These are phyloP conservation scores for Poecilobothrus nobilitatus DNA, from an alignment of 2,888 invertebrate genomes.

Conservation along the genomic window DNA sequence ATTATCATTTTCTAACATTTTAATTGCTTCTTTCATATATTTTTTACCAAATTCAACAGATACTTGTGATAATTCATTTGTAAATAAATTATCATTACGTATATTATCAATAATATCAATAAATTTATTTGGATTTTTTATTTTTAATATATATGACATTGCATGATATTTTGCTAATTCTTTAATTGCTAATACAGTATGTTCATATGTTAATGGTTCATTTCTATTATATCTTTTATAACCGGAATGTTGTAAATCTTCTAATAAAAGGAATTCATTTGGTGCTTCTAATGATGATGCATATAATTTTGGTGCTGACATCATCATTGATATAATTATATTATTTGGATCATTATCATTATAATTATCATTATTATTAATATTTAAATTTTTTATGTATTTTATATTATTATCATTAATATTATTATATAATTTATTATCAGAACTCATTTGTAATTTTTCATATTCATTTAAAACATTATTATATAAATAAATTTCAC, in stretches of 20 bases:
- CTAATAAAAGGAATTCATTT: slow-evolving; percentile 34
- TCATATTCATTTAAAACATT: slow-evolving; percentile 28
- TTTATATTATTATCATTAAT: slow-evolving; percentile 5
- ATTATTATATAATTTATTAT: no score
- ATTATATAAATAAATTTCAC: slow-evolving; percentile 35
- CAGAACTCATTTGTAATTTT: slow-evolving; percentile 18
- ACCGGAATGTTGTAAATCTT: slow-evolving; percentile 28
- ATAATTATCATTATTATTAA: neutral
- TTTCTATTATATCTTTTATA: slow-evolving; percentile 33
- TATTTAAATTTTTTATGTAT: neutral
- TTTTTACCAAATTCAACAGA: slow-evolving; percentile 34
- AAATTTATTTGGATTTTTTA: slow-evolving; percentile 28
- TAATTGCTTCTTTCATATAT: slow-evolving; percentile 28
- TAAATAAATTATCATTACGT: slow-evolving; percentile 31
- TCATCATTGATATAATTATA: slow-evolving; percentile 20
- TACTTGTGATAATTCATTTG: slow-evolving; percentile 27
- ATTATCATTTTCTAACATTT: slow-evolving; percentile 28
- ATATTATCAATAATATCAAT: slow-evolving; percentile 25
- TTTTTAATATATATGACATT: slow-evolving; percentile 43
- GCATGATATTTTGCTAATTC: slow-evolving; percentile 46
- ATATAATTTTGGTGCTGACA: slow-evolving; percentile 27
- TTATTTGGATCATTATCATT: neutral
- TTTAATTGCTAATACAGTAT: slow-evolving; percentile 40
- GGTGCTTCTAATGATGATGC: slow-evolving; percentile 25
- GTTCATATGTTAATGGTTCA: slow-evolving; percentile 38